Base-by-base conservation (phyloP, 92 coral and sea anemone genomes). In the Parazoanthus darwini region DNA sequence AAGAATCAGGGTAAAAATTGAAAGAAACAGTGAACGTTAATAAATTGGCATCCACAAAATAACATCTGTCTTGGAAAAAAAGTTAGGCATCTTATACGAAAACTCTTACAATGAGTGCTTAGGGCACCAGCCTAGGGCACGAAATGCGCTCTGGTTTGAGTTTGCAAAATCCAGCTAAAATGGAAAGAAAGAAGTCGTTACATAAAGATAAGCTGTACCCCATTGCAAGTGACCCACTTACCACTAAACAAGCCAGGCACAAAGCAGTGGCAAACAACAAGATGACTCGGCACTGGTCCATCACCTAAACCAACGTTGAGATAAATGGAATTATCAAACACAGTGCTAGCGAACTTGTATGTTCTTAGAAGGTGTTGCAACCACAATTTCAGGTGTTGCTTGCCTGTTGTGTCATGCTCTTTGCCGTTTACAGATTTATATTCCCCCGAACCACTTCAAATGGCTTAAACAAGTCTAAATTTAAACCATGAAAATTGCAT, bases 161-260 rank as follows among this genome's bases (percentile, higher is more conserved):
- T 3, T 54, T 54, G 20, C 33, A 68, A 68, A 68, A 6, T 22
- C 1, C 23, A 68, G 4, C 26, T 3, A 6, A 68, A 63, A 22
- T 33, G 20, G 39, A 1, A 29, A 72, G 26, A 1, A 44, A 50
- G 48, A 43, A 43, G 14, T 26, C 22, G 14, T 23, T 26, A 8
- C 23, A 4, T 48, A 11, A 54, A 26, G 29, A 20, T 43, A 39
- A 29, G 23, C 6, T 43, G 36, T 43, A 78, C 25, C 7, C 18
- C 15, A 14, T 25, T 6, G 14, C 20, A 82, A 8, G 4, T 20
- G 5, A 66, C 70, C n/a, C 14, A 93, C 98, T 79, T 88, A 95
- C 98, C 93, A 95, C 93, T 58, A 95, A 71, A 59, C 88, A 86
- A 56, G 93, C 92, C 81, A 95, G 93, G 81, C 96, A 94, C 15